Base-by-base conservation (phyloP, 2,797 vertebrate genomes). In the Apodemus agrarius region DNA sequence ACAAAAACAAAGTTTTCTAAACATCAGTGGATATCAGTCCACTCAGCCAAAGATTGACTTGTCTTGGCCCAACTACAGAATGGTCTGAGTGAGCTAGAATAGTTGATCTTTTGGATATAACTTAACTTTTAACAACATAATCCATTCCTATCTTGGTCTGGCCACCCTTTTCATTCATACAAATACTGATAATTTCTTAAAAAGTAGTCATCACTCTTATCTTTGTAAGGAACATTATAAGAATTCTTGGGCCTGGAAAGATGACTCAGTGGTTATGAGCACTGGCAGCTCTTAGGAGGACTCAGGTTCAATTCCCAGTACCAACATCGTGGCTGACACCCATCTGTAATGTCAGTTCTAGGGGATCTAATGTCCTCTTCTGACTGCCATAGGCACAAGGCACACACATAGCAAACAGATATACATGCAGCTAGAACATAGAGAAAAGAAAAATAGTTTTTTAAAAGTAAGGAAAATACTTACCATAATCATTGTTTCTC, bases 1-100 rank as follows among this genome's bases (percentile, higher is more conserved):
- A 90, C 11, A 93, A 26, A 84, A 96, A 40, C 63, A 94, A 80
- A 94, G 78, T 40, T 40, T 52, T 95, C 61, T 74, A 81, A 96
- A 83, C 79, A 88, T 29, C 88, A 67, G 72, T 78, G 85, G 89
- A 76, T 67, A 61, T 46, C 76, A 85, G 57, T 14, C 29, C 72
- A 29, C 84, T 83, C 65, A 89, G 57, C 24, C 57, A 72, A 97
- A 78, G 49, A 86, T 31, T 85, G 87, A 16, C 24, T 61, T 96
- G 5, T 97, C 9, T 90, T 86, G 84, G 76, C 17, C 8, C 49
- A 96, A 92, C 31, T 19, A 34, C 6, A 40, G 29, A 21, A 82
- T 16, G 2, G 21, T 54, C 67, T 88, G 61, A 29, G 22, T n/a
- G 80, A 54, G 29, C 65, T 57, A 61, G n/a, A 49, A 52, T 17